Base-by-base conservation (phyloP, 2,888 invertebrate genomes). In the Helobdella robusta region DNA sequence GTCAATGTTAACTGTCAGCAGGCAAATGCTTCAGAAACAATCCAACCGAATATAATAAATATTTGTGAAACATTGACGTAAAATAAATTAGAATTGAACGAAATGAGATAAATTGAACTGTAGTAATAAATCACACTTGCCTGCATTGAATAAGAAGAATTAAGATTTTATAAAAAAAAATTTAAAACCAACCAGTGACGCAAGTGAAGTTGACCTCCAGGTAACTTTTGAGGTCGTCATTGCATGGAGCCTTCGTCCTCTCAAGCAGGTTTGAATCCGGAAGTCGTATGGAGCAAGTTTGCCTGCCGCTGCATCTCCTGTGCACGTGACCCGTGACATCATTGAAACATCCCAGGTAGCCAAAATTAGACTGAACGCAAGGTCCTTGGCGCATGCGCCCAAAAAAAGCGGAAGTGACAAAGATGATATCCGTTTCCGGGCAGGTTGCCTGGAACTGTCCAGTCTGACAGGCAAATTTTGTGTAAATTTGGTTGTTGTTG, bases 381-480 rank as follows among this genome's bases (percentile, higher is more conserved):
- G 56, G 52, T 2, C 66, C 66, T 5, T 61, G 36, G 28, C 36
- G 44, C 68, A 68, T 68, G 23, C 68, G 64, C 34, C 68, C 68
- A 52, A 67, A 66, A 48, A 59, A 61, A 23, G 65, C 68, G 23
- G 56, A 59, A 46, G 64, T 59, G 64, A 68, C 58, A 52, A 68
- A 34, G 58, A 68, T 68, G 50, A 68, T 64, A 34, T 68, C 58
- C 36, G 50, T 59, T 0, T 44, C 32, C 8, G 64, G 63, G 40
- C 68, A 68, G 25, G 40, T 50, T 40, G 68, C 68, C 28, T 56
- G 35, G 65, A 68, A 68, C 36, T 59, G 61, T 54, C 67, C 66
- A 52, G 64, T 68, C 66, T 68, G 68, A 35, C 68, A 68, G 56
- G 48, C 67, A n/a, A n/a, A n/a, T n/a, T n/a, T n/a, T n/a, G n/a